Evolutionary conservation across 64 coral and sea anemone species (phyloP).

Genomic region (Exaiptasia diaphana): DNA sequence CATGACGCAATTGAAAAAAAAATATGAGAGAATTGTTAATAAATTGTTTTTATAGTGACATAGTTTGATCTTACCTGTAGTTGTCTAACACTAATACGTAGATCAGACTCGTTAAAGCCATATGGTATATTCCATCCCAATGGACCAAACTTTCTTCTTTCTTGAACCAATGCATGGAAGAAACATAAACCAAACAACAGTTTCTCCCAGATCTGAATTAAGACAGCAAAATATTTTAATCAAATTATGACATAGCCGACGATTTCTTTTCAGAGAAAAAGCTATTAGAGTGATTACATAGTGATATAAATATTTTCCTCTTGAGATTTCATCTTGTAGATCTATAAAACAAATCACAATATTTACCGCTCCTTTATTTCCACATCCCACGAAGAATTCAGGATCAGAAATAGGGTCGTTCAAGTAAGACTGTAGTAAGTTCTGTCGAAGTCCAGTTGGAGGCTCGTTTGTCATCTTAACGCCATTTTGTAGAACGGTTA

Average conservation of each 20-base stretch:
- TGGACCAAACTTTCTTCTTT: constrained; percentile 93
- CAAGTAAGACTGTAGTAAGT: constrained; percentile 89
- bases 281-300: no score
- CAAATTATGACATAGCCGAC: no score
- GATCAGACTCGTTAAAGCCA: constrained; percentile 95
- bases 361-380: constrained; percentile 75
- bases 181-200: constrained; percentile 94
- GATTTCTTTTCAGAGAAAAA: no score
- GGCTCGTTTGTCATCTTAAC: constrained; percentile 99
- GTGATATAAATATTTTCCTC: no score
- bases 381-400: constrained; percentile 84
- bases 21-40: no score
- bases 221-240: no score
- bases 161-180: constrained; percentile 98
- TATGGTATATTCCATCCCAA: constrained; percentile 99
- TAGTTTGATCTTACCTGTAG: constrained; percentile 66
- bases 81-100: constrained; percentile 93
- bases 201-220: constrained; percentile 85
- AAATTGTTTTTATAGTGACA: no score
- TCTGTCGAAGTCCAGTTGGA: constrained; percentile 89
- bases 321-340: no score
- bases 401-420: constrained; percentile 91
- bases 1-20: no score
- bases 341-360: no score
- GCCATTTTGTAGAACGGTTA: constrained; percentile 97